Evolutionary conservation across 1,140 invertebrate species (phyloP).

Genomic region (Meloidogyne floridensis): DNA sequence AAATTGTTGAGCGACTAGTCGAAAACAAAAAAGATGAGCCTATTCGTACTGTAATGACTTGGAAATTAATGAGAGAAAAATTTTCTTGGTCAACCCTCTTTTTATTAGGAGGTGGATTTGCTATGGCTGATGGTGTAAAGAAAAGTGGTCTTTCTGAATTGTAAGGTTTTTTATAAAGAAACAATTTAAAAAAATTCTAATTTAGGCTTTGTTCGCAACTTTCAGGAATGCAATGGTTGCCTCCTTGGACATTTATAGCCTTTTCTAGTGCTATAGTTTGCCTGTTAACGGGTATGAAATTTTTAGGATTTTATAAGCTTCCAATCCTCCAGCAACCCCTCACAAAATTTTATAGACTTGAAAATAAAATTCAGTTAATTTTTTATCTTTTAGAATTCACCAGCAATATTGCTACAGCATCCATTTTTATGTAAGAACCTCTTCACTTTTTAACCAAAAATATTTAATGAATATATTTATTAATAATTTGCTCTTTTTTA

Average conservation of each 20-base stretch:
- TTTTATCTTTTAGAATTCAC: not conserved
- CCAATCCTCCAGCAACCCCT: too few relatives aligned
- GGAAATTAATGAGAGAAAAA: constrained; percentile 53
- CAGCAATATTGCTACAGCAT: constrained; percentile 56
- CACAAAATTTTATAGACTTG: not conserved
- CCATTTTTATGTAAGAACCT: constrained; percentile 53
- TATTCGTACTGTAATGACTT: constrained; percentile 52
- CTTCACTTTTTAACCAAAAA: too few relatives aligned
- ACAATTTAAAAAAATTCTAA: not conserved
- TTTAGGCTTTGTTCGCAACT: constrained; percentile 26
- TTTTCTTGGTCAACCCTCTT: constrained; percentile 57
- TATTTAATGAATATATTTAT: too few relatives aligned
- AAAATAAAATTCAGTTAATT: not conserved
- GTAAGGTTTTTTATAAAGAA: not conserved
- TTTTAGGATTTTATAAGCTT: not conserved
- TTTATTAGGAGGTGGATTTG: constrained; percentile 58
- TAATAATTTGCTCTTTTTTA: not conserved
- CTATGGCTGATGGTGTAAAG: constrained; percentile 54
- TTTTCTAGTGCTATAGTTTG: constrained; percentile 19
- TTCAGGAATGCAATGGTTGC: constrained; percentile 29
- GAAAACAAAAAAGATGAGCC: not conserved
- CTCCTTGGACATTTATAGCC: constrained; percentile 45
- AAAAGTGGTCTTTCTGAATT: constrained; percentile 40
- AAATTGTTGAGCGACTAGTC: not conserved
- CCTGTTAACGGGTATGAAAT: not conserved